Evolutionary conservation across 1,140 invertebrate species (phyloP), one percentile per base, ranked within the genome.

Genomic region (Drosophila persimilis): DNA sequence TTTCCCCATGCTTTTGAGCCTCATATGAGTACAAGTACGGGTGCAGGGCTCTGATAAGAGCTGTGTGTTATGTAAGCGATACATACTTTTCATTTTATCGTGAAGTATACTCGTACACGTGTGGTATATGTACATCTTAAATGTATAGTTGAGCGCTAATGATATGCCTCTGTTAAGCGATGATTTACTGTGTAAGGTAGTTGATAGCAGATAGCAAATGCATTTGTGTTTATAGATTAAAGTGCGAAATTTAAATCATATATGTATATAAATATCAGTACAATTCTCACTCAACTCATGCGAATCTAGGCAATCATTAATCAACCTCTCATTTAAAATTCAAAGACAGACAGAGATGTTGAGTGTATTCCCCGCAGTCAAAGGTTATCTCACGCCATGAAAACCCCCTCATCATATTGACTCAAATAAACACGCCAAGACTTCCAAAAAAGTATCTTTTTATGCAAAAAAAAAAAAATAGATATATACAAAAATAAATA

Each of bases 401-500:
- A 22, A 29, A 48, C 13, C 35, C 11, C 35, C 35, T 20, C 35
- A 39, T 39, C 9, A 39, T 13, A 3, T 11, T 9, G 11, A 11
- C 9, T 9, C 9, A 35, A 35, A 35, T 11, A 39, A 11, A 13
- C 11, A 4, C 35, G 35, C 1, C 4, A 6, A 5, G 0, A 52
- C 26, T 45, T 66, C 15, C 29, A 24, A 47, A 52, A 70, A 39
- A 41, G 3, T 31, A 17, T 13, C 15, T 31, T 26, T 20, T 39
- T 46, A n/a, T 24, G 11, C 26, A 41, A 62, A 39, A 47, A 45
- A 74, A 45, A 74, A 73, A 26, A 17, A 17, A 17, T 17, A 17
- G 6, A 26, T 26, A 26, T 20, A 20, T 20, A 41, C 55, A 39
- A 47, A 45, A 74, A 74, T 74, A 73, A 73, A 73, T 73, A 35